Evolutionary conservation across 2,113 vertebrate species (phyloP).

Genomic region (Grammomys dolichurus): DNA sequence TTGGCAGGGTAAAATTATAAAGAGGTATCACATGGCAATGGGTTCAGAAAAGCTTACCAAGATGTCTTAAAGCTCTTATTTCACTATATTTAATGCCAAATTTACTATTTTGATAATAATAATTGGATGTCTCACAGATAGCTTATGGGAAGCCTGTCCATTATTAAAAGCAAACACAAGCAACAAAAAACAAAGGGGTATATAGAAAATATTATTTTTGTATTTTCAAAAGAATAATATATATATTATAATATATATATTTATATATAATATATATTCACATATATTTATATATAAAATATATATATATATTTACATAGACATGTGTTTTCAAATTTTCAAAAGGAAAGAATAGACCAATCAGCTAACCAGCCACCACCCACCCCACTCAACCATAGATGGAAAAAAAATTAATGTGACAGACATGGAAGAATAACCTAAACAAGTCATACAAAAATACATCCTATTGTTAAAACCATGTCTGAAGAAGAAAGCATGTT

Average conservation of each 20-base stretch:
- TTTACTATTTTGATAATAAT: neutral
- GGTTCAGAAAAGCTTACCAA: neutral
- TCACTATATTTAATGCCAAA: neutral
- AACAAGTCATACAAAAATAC: neutral
- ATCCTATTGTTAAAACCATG: neutral
- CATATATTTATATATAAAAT: neutral
- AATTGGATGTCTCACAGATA: neutral
- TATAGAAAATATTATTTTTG: neutral
- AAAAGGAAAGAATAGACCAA: neutral
- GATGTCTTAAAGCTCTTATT: neutral
- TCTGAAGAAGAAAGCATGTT: neutral
- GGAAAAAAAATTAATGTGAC: neutral
- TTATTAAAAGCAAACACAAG: neutral
- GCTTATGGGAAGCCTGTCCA: neutral
- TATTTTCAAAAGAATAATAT: neutral
- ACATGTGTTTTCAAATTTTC: neutral
- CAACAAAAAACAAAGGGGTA: neutral
- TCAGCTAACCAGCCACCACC: neutral
- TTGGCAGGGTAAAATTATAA: neutral
- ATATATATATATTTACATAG: neutral
- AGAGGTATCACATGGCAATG: neutral
- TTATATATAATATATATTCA: too few species aligned
- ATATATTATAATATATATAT: neutral
- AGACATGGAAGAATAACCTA: neutral
- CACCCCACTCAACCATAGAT: neutral